These are phyloP conservation scores for Margaritifera margaritifera DNA, from an alignment of 2,888 invertebrate species.

Conservation along the genomic window DNA sequence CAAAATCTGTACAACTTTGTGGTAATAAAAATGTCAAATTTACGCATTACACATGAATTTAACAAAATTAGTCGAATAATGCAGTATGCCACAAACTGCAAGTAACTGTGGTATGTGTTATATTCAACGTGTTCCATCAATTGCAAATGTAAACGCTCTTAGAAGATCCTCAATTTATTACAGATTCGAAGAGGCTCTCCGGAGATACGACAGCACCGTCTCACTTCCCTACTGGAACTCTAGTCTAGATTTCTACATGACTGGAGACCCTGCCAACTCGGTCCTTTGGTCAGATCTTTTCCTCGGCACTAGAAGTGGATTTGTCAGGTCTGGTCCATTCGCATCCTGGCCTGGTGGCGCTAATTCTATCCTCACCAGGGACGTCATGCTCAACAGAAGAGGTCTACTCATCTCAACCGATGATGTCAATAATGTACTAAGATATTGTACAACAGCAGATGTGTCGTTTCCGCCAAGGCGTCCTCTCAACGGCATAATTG, in stretches of 20 bases:
- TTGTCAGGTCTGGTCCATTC: slow-evolving; percentile 43
- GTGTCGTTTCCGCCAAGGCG: slow-evolving; percentile 5
- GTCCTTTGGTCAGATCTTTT: slow-evolving; percentile 39
- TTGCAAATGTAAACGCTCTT: too few relatives aligned
- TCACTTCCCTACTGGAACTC: slow-evolving; percentile 54
- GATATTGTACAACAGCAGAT: too few relatives aligned
- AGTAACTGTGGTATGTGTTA: too few relatives aligned
- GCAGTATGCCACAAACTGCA: too few relatives aligned
- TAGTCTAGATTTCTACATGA: slow-evolving; percentile 35
- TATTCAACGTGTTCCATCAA: too few relatives aligned
- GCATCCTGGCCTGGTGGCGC: slow-evolving; percentile 31
- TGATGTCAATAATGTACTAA: not conserved
- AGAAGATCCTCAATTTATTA: not conserved
- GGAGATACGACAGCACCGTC: slow-evolving; percentile 33
- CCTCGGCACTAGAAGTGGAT: slow-evolving; percentile 44
- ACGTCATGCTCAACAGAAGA: too few relatives aligned
- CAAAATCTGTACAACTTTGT: too few relatives aligned
- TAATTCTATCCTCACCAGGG: too few relatives aligned
- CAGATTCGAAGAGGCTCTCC: slow-evolving; percentile 50
- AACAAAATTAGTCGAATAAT: too few relatives aligned
- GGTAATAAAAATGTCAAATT: too few relatives aligned
- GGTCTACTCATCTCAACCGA: not conserved
- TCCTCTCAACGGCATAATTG: slow-evolving; percentile 34
- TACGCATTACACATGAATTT: too few relatives aligned
- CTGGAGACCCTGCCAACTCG: slow-evolving; percentile 34